Evolutionary conservation across 2,888 invertebrate genomes (phyloP).

Genomic region (Agrotis puta): DNA sequence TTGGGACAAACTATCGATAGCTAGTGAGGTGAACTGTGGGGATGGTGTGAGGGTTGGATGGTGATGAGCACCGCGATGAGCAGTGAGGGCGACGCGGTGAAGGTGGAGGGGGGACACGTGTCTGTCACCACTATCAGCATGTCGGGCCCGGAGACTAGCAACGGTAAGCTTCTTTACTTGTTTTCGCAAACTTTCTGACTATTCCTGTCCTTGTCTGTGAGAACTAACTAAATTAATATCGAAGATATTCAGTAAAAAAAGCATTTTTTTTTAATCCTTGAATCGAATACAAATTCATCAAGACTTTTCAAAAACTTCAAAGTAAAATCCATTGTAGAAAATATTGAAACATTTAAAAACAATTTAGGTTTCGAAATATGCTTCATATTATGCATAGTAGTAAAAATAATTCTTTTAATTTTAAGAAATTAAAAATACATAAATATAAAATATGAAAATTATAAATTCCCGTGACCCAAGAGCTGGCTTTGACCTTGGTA

Average conservation of each 20-base stretch:
- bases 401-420: too few species aligned
- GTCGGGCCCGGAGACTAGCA: constrained; percentile 91
- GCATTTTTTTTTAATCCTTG: too few species aligned
- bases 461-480: too few species aligned
- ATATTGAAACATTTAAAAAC: too few species aligned
- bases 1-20: constrained; percentile 77
- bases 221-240: background rate
- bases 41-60: constrained; percentile 73
- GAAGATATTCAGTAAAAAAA: background rate
- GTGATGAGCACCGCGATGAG: constrained; percentile 82
- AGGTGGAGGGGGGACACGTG: constrained; percentile 91
- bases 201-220: background rate
- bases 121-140: constrained; percentile 96
- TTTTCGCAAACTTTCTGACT: background rate
- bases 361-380: too few species aligned
- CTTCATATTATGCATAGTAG: too few species aligned
- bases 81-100: constrained; percentile 87
- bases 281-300: too few species aligned
- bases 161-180: constrained; percentile 81
- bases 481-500: too few species aligned
- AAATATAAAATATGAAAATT: too few species aligned
- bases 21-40: constrained; percentile 73
- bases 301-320: too few species aligned
- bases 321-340: too few species aligned
- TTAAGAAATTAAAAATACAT: too few species aligned